Conservation (phyloP, 1,140 invertebrate genomes). For the Helicoverpa zea region DNA sequence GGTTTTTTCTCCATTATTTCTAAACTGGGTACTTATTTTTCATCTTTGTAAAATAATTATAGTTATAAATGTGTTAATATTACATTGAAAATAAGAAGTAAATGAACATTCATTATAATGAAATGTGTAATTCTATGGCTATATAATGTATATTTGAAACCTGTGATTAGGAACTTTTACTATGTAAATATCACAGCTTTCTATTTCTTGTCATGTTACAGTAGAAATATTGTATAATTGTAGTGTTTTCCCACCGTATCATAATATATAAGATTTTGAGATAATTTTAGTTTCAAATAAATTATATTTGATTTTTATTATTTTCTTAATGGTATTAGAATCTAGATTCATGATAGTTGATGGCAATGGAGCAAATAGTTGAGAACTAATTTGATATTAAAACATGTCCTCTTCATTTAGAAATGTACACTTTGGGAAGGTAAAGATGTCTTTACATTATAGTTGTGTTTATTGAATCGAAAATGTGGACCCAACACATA, state of each 20-base stretch:
- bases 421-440: not conserved
- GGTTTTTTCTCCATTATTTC: not conserved
- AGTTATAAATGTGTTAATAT: not conserved
- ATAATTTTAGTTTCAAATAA: conserved; percentile 37
- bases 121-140: not conserved
- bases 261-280: conserved; percentile 50
- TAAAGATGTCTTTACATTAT: too few relatives aligned
- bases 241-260: conserved; percentile 57
- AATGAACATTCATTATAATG: conserved; percentile 27
- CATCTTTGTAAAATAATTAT: not conserved
- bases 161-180: conserved; percentile 5
- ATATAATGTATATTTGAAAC: conserved; percentile 46
- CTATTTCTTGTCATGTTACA: conserved; percentile 30
- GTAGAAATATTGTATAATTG: conserved; percentile 36
- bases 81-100: not conserved
- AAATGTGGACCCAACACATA: too few relatives aligned
- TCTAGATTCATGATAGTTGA: not conserved
- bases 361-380: not conserved
- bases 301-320: conserved; percentile 16
- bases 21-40: conserved; percentile 1
- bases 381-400: not conserved
- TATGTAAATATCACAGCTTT: conserved; percentile 24
- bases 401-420: not conserved
- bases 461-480: too few relatives aligned
- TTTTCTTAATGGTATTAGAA: conserved; percentile 4